Evolutionary conservation across 2,888 invertebrate species (phyloP).

Genomic region (Eurois occulta): DNA sequence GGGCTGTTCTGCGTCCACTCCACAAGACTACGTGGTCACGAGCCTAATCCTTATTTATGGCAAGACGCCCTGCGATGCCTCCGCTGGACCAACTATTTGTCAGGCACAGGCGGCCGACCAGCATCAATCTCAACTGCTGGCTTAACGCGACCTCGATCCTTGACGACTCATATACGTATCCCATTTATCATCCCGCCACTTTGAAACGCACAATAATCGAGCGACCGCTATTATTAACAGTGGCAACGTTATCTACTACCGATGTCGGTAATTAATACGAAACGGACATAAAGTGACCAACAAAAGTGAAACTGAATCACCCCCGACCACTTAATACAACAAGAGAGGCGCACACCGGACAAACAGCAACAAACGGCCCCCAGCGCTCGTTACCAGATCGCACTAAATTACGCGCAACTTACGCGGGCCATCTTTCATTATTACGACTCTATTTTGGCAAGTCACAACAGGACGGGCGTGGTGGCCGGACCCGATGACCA

Average conservation of each 20-base stretch:
- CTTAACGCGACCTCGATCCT: conserved; percentile 78
- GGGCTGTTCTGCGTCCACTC: conserved; percentile 81
- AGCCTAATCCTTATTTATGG: conserved; percentile 90
- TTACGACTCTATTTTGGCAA: conserved; percentile 90
- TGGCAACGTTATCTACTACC: conserved; percentile 78
- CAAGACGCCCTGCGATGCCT: conserved; percentile 88
- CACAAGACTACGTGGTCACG: conserved; percentile 87
- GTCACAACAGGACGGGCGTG: conserved; percentile 88
- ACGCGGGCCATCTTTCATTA: conserved; percentile 88
- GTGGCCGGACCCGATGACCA: conserved; percentile 82
- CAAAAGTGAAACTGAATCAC: conserved; percentile 87
- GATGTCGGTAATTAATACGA: conserved; percentile 80
- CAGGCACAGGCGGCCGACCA: conserved; percentile 80
- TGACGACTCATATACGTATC: conserved; percentile 71
- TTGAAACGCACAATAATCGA: conserved; percentile 72
- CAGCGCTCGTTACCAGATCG: conserved; percentile 82
- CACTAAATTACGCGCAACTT: conserved; percentile 87
- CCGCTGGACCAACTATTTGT: conserved; percentile 87
- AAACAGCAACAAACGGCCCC: conserved; percentile 79
- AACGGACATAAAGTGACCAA: conserved; percentile 84
- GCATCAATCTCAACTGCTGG: conserved; percentile 86
- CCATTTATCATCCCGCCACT: conserved; percentile 73
- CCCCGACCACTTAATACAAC: conserved; percentile 78
- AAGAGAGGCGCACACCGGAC: conserved; percentile 80
- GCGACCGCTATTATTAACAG: conserved; percentile 75